Conservation (phyloP, 2,797 vertebrate species). For the Periparus ater region DNA sequence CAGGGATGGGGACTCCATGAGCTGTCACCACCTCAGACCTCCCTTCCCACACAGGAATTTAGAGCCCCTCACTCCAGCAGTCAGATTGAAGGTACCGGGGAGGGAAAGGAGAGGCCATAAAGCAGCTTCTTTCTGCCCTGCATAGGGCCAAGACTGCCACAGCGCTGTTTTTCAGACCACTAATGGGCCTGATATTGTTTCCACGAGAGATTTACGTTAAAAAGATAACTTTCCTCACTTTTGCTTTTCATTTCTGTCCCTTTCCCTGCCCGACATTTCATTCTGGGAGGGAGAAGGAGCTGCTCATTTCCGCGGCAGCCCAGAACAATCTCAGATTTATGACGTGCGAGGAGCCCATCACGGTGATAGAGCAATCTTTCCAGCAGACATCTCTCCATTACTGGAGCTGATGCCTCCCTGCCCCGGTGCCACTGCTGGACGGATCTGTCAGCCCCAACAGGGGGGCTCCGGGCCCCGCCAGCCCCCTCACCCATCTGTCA, state of each 20-base stretch:
- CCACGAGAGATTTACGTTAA: constrained; percentile 68
- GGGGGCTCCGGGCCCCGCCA: constrained; percentile 22
- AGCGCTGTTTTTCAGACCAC: background rate
- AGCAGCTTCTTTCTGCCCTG: background rate
- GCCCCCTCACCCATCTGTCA: constrained; percentile 52
- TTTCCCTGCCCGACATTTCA: constrained; percentile 68
- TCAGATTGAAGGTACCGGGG: background rate
- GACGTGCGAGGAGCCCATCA: constrained; percentile 71
- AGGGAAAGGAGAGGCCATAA: background rate
- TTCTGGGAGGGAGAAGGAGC: constrained; percentile 65
- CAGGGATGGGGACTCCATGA: background rate
- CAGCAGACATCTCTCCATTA: constrained; percentile 82
- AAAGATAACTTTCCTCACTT: constrained; percentile 67
- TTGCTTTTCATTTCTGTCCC: constrained; percentile 64
- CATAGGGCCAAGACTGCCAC: background rate
- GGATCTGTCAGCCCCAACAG: constrained; percentile 69
- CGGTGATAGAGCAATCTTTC: constrained; percentile 81
- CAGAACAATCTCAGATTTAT: constrained; percentile 75
- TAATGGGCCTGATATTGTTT: constrained; percentile 14
- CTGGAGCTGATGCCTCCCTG: constrained; percentile 72
- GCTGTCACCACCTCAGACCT: background rate
- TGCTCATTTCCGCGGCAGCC: constrained; percentile 63
- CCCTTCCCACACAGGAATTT: background rate
- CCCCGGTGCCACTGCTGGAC: constrained; percentile 68
- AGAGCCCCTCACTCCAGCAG: background rate